Evolutionary conservation across 1,140 invertebrate genomes (phyloP), one percentile per base, ranked within the genome.

Genomic region (Mya arenaria): DNA sequence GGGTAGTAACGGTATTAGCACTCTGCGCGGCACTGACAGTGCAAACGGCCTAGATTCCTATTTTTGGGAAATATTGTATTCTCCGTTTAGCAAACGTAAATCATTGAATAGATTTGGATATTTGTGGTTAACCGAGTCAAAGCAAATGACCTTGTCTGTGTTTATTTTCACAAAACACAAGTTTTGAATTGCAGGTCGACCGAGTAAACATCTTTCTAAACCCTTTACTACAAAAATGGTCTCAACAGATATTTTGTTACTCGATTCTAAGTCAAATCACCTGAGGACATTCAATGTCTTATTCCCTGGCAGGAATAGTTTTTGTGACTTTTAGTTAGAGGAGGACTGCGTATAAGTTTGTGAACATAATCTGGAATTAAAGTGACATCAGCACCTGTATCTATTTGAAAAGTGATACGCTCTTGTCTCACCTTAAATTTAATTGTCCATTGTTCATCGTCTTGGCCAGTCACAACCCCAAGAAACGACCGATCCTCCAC

Each of bases 341-440:
- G 58, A 37, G 32, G 10, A 3, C 23, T 44, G 30, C 48, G 30
- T 60, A 80, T n/a, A 23, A 44, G 25, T 56, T 55, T 10, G 36
- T 65, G 41, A 19, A 66, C n/a, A 30, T 23, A 25, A 0, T 69
- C 8, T 17, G 44, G 48, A 1, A 71, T 56, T 8, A 52, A 25
- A 25, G 77, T 56, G 25, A 80, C 77, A 69, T 80, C 77, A 25
- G 77, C 65, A 1, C 63, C 44, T 41, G 41, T 71, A 30, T 80
- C 63, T 6, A 58, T 69, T n/a, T n/a, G 25, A n/a, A n/a, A n/a
- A n/a, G n/a, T n/a, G n/a, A n/a, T n/a, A n/a, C n/a, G n/a, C n/a
- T n/a, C n/a, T n/a, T n/a, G n/a, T n/a, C n/a, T n/a, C n/a, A n/a
- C n/a, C n/a, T n/a, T n/a, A n/a, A n/a, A n/a, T n/a, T n/a, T n/a